Conservation (phyloP, 2,113 vertebrate genomes). For the Myotis davidii region DNA sequence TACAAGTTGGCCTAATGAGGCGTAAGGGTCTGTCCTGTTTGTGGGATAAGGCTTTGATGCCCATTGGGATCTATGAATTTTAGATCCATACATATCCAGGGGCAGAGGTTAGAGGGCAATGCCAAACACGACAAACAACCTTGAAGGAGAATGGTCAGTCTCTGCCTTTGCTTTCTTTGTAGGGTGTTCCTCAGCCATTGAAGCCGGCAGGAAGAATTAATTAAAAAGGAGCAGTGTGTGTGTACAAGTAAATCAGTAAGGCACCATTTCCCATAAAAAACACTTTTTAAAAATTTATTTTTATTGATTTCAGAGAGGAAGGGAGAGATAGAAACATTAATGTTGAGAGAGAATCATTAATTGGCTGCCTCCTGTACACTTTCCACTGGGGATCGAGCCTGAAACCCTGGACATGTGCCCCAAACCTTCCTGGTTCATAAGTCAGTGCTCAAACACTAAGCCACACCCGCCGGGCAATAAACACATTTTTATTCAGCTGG, state of each 20-base stretch:
- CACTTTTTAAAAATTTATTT: too few relatives aligned
- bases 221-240: background rate
- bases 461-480: background rate
- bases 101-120: background rate
- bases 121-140: background rate
- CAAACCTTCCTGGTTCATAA: too few relatives aligned
- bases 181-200: background rate
- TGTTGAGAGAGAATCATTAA: too few relatives aligned
- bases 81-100: background rate
- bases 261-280: background rate
- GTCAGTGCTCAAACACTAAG: too few relatives aligned
- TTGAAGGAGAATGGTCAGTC: background rate
- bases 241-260: background rate
- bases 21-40: background rate
- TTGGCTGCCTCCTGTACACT: too few relatives aligned
- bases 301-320: too few relatives aligned
- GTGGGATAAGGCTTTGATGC: background rate
- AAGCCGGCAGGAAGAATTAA: background rate
- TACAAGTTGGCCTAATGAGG: background rate
- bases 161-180: background rate
- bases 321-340: too few relatives aligned
- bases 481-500: background rate
- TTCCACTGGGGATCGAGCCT: too few relatives aligned
- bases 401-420: too few relatives aligned
- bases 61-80: background rate